These are phyloP conservation scores for Centropristis striata DNA, from an alignment of 2,113 vertebrate genomes.

Conservation along the genomic window DNA sequence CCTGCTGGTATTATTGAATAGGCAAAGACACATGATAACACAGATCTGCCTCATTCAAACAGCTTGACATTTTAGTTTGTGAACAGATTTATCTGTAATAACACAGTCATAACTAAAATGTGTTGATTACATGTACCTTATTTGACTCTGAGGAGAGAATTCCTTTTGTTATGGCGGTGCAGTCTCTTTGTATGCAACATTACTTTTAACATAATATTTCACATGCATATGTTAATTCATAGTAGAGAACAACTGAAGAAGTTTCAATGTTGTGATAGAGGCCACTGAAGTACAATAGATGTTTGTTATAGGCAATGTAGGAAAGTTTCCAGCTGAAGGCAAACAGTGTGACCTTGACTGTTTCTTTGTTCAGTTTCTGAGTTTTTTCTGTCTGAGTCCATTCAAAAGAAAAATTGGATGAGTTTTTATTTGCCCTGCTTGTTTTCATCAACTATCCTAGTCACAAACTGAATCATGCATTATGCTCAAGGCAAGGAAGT, in stretches of 20 bases:
- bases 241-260: not conserved
- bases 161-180: not conserved
- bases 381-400: not conserved
- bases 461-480: not conserved
- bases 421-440: not conserved
- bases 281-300: not conserved
- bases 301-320: not conserved
- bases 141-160: not conserved
- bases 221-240: not conserved
- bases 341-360: not conserved
- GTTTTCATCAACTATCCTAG: not conserved
- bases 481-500: not conserved
- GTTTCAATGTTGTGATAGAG: not conserved
- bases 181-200: not conserved
- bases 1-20: not conserved
- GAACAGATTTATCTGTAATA: not conserved
- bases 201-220: not conserved
- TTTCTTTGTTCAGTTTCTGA: not conserved
- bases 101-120: not conserved
- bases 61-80: not conserved
- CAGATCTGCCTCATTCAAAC: not conserved
- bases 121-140: not conserved
- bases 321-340: not conserved
- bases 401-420: too few species aligned
- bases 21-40: not conserved